phyloP scores from a whole-genome alignment of 1,140 invertebrate species.

The Philopotamus ludificatus region DNA sequence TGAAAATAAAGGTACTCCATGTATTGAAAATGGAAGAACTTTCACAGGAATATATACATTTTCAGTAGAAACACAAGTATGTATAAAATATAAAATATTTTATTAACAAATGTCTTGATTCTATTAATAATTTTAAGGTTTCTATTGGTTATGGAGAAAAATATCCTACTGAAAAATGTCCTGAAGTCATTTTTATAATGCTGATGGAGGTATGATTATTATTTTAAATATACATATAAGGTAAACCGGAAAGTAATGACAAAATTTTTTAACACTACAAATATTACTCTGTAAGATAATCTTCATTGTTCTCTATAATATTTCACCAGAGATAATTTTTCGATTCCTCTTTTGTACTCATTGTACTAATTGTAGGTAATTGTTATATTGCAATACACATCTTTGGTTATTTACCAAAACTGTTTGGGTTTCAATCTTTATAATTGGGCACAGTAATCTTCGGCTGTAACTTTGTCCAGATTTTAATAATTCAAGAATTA shows the following conservation, averaged over 20 bases:
- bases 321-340: too few species aligned
- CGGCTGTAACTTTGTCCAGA: too few species aligned
- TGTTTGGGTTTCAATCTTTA: too few species aligned
- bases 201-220: conserved; percentile 42
- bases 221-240: background rate
- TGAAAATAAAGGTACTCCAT: conserved; percentile 42
- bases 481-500: too few species aligned
- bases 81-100: background rate
- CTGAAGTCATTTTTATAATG: conserved; percentile 70
- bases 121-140: conserved; percentile 33
- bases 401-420: too few species aligned
- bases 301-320: too few species aligned
- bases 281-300: too few species aligned
- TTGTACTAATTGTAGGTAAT: too few species aligned
- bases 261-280: background rate
- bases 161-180: conserved; percentile 75
- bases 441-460: too few species aligned
- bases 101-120: background rate
- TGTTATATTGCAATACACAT: too few species aligned
- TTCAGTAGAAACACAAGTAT: conserved; percentile 55
- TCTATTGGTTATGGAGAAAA: conserved; percentile 67
- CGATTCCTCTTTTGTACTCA: too few species aligned
- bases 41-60: conserved; percentile 56
- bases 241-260: too few species aligned
- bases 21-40: conserved; percentile 46